Evolutionary conservation across 2,113 vertebrate species (phyloP).

Genomic region (Dermatemys mawii): DNA sequence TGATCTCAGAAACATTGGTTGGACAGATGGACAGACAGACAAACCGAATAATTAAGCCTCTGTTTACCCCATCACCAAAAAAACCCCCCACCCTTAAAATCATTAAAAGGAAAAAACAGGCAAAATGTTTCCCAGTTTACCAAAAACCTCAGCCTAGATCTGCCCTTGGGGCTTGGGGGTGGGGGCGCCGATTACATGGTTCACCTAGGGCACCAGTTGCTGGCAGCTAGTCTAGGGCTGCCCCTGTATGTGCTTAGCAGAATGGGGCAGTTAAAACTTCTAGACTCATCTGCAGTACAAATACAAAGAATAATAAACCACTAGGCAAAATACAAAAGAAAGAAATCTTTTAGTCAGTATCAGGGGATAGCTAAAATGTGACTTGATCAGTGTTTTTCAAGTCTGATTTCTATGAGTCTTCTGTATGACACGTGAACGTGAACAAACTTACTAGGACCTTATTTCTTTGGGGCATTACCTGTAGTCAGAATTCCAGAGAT

Average conservation of each 20-base stretch:
- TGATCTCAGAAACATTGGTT: no score
- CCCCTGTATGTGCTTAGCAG: background rate
- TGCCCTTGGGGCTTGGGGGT: no score
- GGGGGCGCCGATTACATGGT: no score
- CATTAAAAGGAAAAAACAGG: no score
- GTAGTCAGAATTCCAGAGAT: constrained; percentile 88
- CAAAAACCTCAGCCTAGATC: no score
- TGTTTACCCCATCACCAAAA: no score
- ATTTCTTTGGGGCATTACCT: constrained; percentile 73
- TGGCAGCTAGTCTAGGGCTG: no score
- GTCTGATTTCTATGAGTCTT: background rate
- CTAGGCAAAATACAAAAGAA: background rate
- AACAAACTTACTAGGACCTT: background rate
- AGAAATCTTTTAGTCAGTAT: background rate
- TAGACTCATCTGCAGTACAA: background rate
- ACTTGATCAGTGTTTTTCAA: background rate
- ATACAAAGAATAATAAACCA: background rate
- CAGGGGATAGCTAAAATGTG: background rate
- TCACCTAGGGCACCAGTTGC: no score
- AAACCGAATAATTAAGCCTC: no score
- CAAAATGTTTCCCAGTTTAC: no score
- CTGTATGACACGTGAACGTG: background rate
- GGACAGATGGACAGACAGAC: no score
- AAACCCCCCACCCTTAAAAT: no score
- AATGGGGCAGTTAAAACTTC: background rate